These are phyloP conservation scores for Taeniopygia guttata DNA, from an alignment of 2,797 vertebrate genomes.

Conservation along the genomic window DNA sequence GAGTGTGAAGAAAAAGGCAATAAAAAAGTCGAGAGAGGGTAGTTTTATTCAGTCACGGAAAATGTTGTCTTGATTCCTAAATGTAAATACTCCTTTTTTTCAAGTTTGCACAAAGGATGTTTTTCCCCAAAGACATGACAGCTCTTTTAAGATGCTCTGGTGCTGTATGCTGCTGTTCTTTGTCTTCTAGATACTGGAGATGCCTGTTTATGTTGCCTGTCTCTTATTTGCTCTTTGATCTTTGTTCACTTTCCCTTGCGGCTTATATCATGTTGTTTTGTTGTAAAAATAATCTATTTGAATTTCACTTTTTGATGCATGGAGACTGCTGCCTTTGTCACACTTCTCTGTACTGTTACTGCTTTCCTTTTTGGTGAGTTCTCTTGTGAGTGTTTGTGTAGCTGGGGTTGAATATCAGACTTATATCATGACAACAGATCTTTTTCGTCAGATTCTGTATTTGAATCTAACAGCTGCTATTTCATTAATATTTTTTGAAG, in stretches of 20 bases:
- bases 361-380: neutral
- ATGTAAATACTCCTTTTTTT: neutral
- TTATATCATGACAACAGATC: neutral
- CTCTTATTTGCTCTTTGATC: slow-evolving; percentile 44
- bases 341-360: neutral
- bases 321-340: neutral
- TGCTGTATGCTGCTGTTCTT: neutral
- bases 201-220: slow-evolving; percentile 14
- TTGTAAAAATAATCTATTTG: neutral
- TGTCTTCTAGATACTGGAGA: neutral
- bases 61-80: neutral
- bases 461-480: neutral
- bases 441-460: neutral
- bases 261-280: neutral
- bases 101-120: neutral
- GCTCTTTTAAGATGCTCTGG: neutral
- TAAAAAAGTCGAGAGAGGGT: neutral
- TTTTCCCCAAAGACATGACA: slow-evolving; percentile 1
- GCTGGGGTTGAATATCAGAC: neutral
- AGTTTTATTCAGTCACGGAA: neutral
- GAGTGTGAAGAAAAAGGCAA: neutral
- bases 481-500: neutral
- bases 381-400: neutral
- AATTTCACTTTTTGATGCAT: neutral
- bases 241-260: neutral